Conservation (phyloP, 2,888 invertebrate species). For the Baronia brevicornis region DNA sequence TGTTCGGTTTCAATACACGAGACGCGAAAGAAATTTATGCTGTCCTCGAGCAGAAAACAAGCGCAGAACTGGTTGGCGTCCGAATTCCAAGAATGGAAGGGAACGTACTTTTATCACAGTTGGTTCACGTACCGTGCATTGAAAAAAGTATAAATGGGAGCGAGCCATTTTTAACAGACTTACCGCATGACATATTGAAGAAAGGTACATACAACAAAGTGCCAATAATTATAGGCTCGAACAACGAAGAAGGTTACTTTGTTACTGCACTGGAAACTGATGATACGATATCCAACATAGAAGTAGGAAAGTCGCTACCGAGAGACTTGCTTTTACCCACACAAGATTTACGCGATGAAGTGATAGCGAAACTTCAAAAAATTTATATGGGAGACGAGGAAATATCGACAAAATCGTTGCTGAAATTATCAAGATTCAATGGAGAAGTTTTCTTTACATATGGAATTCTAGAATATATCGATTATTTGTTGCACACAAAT, state of each 20-base stretch:
- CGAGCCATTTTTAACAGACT: slow-evolving; percentile 49
- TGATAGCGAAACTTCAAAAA: slow-evolving; percentile 35
- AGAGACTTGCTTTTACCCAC: slow-evolving; percentile 43
- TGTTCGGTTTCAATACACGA: slow-evolving; percentile 38
- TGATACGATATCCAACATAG: slow-evolving; percentile 32
- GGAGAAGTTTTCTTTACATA: slow-evolving; percentile 39
- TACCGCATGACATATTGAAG: slow-evolving; percentile 36
- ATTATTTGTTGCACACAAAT: slow-evolving; percentile 34
- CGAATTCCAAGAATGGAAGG: slow-evolving; percentile 45
- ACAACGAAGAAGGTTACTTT: slow-evolving; percentile 45
- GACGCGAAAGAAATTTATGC: slow-evolving; percentile 45
- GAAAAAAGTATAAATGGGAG: slow-evolving; percentile 45
- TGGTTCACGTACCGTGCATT: slow-evolving; percentile 46
- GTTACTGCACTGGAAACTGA: slow-evolving; percentile 42
- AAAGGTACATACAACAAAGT: slow-evolving; percentile 48
- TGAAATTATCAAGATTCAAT: slow-evolving; percentile 40
- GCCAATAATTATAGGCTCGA: slow-evolving; percentile 50
- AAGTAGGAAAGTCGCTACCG: slow-evolving; percentile 43
- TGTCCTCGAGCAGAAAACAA: slow-evolving; percentile 39
- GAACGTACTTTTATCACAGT: slow-evolving; percentile 38
- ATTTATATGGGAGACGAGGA: slow-evolving; percentile 50
- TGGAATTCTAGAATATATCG: slow-evolving; percentile 42
- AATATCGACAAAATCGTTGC: slow-evolving; percentile 33
- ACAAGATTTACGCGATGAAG: slow-evolving; percentile 25
- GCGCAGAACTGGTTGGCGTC: slow-evolving; percentile 41